Evolutionary conservation across 2,888 invertebrate genomes (phyloP), one percentile per base, ranked within the genome.

Genomic region (Drosophila quinaria): DNA sequence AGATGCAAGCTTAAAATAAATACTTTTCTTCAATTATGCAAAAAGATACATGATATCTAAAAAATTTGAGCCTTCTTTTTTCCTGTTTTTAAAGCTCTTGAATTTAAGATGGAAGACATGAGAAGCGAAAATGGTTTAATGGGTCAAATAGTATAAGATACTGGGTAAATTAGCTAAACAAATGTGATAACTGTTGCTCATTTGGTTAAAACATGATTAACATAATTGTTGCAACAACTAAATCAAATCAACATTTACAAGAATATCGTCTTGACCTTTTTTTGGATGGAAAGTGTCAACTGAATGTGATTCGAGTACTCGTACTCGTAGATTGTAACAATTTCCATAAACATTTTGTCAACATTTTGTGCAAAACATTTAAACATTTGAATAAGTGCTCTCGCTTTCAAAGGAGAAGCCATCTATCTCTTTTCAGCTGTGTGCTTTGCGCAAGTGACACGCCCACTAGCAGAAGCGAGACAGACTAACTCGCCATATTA

Each of bases 351-450:
- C 52, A 74, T 62, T 76, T 78, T 74, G 74, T 52, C 54, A 71
- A 66, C 49, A 74, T 71, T 60, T 70, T 49, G 31, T 63, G 44
- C 31, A 46, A 35, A 49, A 60, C 35, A 58, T 44, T 56, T 42
- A 19, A 52, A 44, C 47, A 58, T 44, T 56, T 42, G 6, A 52
- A 75, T 65, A 55, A 46, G 44, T 51, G 35, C 37, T 15, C 33
- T 47, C 29, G 37, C n/a, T 46, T 55, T 19, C 35, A 41, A 2
- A 17, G 44, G 29, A 35, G 17, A 49, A 10, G 56, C 63, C 46
- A n/a, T 84, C 81, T 70, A n/a, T 87, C 81, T 70, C 65, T 51
- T 56, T 85, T n/a, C 4, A 15, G 11, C 15, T 8, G 17, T 15
- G 11, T n/a, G 11, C 33, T 13, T n/a, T 1, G 10, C 13, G 3